Percentiles rank a stretch among this genome's conserved stretches.
These are phyloP conservation scores for Heterotilapia buettikoferi DNA, from an alignment of 2,113 vertebrate species.

Conservation along the genomic window DNA sequence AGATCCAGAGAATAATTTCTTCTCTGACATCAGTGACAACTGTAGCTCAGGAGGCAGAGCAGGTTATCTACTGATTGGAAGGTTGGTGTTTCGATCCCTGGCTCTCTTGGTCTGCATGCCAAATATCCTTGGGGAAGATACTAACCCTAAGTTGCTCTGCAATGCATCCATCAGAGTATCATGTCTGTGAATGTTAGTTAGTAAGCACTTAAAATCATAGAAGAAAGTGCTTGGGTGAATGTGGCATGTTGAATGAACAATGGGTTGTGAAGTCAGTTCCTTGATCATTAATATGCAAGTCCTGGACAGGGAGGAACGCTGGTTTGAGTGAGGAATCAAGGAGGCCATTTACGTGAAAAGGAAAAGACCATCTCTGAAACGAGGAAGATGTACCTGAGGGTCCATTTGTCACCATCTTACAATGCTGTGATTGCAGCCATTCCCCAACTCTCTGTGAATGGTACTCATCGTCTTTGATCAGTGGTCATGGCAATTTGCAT, in stretches of 20 bases:
- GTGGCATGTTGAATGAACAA: background rate
- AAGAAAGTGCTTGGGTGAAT: background rate
- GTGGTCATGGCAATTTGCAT: background rate
- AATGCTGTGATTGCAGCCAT: background rate
- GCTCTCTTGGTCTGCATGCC: background rate
- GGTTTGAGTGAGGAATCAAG: background rate
- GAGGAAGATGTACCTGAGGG: background rate
- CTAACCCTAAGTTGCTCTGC: background rate
- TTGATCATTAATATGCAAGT: background rate
- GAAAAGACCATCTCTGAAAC: background rate
- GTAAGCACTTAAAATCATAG: background rate
- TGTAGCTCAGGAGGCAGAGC: background rate
- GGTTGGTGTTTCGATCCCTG: background rate
- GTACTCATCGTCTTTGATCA: background rate
- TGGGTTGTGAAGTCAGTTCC: background rate
- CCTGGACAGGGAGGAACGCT: background rate
- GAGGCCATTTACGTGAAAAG: background rate
- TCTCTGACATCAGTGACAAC: background rate
- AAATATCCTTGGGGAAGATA: background rate
- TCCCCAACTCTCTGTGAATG: background rate
- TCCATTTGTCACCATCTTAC: background rate
- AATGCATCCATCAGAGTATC: background rate
- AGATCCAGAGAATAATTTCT: background rate
- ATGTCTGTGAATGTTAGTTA: background rate
- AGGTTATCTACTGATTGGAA: rapidly evolving